phyloP scores from a whole-genome alignment of 23 tunicate genomes.

The Corella eumyota region DNA sequence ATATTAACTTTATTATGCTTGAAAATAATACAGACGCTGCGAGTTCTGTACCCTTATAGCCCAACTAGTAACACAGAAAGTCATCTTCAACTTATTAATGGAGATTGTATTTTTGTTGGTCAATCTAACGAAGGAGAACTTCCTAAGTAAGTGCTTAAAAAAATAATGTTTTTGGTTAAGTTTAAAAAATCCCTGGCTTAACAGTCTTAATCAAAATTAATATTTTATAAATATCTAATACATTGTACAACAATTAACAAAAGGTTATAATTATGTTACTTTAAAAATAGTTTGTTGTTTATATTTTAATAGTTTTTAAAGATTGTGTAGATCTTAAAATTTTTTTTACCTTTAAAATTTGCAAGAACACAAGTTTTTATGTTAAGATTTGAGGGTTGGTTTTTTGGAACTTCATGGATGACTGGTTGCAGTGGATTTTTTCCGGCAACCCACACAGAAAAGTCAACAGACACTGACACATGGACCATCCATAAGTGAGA shows the following conservation, averaged over 20 bases:
- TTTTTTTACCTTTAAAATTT: too few species aligned
- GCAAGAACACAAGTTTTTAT: too few species aligned
- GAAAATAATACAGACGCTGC: constrained; percentile 81
- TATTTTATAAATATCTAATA: too few species aligned
- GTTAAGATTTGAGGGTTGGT: constrained; percentile 62
- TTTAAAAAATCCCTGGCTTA: background rate
- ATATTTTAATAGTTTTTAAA: too few species aligned
- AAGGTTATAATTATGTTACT: too few species aligned
- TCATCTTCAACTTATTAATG: constrained; percentile 83
- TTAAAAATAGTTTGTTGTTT: too few species aligned
- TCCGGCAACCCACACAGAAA: constrained; percentile 67
- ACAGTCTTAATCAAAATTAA: too few species aligned
- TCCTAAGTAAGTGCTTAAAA: constrained; percentile 24
- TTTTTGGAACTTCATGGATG: constrained; percentile 90
- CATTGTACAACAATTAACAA: too few species aligned
- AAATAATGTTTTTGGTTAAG: background rate
- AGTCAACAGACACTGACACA: constrained; percentile 73
- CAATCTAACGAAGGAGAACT: constrained; percentile 37
- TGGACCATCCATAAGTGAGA: constrained; percentile 88
- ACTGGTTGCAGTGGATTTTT: constrained; percentile 87
- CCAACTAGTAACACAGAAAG: constrained; percentile 44
- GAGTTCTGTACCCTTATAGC: constrained; percentile 70
- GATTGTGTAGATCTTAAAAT: too few species aligned
- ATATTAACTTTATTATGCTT: constrained; percentile 1
- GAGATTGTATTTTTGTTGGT: constrained; percentile 72